Conservation (phyloP, 1,140 invertebrate genomes). For the Camponotus vicinus region DNA sequence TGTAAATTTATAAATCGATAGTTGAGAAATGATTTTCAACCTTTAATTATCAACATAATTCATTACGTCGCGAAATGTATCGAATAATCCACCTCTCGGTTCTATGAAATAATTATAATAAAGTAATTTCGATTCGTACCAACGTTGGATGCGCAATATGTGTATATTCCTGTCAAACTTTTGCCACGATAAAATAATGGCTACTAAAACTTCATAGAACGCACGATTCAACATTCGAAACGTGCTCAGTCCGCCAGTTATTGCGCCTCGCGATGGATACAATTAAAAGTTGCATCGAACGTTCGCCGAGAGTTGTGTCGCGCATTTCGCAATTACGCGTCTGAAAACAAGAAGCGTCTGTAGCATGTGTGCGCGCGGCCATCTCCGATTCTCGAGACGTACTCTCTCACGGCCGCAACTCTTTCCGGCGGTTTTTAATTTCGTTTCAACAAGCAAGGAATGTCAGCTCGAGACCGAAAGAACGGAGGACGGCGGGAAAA, state of each 20-base stretch:
- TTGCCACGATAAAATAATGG: constrained; percentile 27
- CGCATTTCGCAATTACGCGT: constrained; percentile 33
- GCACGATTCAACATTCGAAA: constrained; percentile 18
- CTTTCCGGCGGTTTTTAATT: constrained; percentile 77
- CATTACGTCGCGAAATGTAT: constrained; percentile 15
- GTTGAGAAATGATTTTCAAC: constrained; percentile 25
- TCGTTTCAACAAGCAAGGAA: constrained; percentile 76
- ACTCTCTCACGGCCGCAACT: constrained; percentile 14
- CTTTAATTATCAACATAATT: constrained; percentile 32
- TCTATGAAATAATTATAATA: constrained; percentile 3
- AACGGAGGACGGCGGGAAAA: constrained; percentile 4
- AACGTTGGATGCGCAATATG: neutral
- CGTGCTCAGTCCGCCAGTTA: constrained; percentile 2
- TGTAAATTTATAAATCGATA: neutral
- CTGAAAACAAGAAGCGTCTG: constrained; percentile 51
- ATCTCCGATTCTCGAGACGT: constrained; percentile 29
- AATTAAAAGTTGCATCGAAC: constrained; percentile 55
- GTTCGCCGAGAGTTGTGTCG: constrained; percentile 31
- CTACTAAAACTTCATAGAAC: constrained; percentile 8
- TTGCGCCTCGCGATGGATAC: neutral
- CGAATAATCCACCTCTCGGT: constrained; percentile 4
- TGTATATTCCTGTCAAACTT: constrained; percentile 9
- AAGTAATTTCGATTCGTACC: constrained; percentile 44
- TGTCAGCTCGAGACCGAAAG: constrained; percentile 67
- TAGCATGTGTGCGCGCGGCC: constrained; percentile 52